Evolutionary conservation across 2,113 vertebrate species (phyloP).

Genomic region (Leptobrachium leishanense): DNA sequence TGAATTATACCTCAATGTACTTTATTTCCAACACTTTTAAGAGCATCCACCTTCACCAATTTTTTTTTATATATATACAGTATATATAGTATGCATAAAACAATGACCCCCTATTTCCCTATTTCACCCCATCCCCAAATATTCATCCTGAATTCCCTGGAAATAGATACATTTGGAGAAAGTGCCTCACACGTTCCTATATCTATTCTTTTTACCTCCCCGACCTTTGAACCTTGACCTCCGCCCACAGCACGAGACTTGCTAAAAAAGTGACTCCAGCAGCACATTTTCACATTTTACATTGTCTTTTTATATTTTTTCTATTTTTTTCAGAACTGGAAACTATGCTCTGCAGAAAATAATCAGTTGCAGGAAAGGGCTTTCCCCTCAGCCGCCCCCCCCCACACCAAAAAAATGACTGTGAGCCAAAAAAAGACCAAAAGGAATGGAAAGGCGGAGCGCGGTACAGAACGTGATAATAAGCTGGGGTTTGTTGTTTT

Average conservation of each 20-base stretch:
- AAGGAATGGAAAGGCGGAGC: not conserved
- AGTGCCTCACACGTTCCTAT: not conserved
- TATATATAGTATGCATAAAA: no score
- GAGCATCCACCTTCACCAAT: no score
- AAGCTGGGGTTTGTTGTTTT: not conserved
- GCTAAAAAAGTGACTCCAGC: not conserved
- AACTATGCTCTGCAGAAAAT: conserved; percentile 60
- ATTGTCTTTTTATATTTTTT: conserved; percentile 19
- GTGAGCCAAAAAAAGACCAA: conserved; percentile 49
- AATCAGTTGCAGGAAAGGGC: conserved; percentile 60
- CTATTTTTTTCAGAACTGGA: conserved; percentile 53
- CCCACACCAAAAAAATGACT: conserved; percentile 32
- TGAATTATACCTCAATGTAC: no score
- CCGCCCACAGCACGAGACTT: not conserved
- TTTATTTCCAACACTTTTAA: no score
- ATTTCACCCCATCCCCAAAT: no score
- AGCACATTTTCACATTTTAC: conserved; percentile 47
- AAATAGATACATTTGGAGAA: not conserved
- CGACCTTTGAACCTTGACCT: not conserved
- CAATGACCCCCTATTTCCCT: no score
- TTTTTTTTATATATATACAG: no score
- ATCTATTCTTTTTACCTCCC: not conserved
- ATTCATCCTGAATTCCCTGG: no score
- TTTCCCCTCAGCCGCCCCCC: conserved; percentile 20
- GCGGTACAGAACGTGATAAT: not conserved